Percentiles rank a stretch among this genome's conserved stretches.
These are phyloP conservation scores for Chrysomela aeneicollis DNA, from an alignment of 2,888 invertebrate genomes.

Conservation along the genomic window DNA sequence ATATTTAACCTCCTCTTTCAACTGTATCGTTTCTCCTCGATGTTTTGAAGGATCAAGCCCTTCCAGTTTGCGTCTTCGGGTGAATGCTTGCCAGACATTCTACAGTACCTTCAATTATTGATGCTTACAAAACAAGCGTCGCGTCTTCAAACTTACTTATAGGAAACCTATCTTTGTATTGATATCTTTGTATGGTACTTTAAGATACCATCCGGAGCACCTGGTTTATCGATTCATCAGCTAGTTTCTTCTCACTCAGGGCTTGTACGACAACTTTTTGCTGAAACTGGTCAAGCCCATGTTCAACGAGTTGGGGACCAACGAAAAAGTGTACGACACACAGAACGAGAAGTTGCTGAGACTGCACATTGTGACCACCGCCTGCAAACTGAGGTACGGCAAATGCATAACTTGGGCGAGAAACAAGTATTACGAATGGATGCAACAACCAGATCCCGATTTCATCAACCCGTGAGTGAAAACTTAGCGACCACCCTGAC, in stretches of 20 bases:
- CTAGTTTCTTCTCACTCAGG: constrained; percentile 33
- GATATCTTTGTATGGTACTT: too few relatives aligned
- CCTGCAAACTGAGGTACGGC: constrained; percentile 66
- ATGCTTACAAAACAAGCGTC: too few relatives aligned
- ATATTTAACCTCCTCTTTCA: too few relatives aligned
- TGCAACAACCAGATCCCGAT: constrained; percentile 53
- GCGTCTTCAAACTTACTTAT: too few relatives aligned
- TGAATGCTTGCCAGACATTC: too few relatives aligned
- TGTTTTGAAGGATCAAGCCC: too few relatives aligned
- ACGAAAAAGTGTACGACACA: constrained; percentile 62
- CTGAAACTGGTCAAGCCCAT: constrained; percentile 51
- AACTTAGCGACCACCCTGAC: not conserved
- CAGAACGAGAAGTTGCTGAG: constrained; percentile 68
- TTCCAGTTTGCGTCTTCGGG: too few relatives aligned
- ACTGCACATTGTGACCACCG: constrained; percentile 66
- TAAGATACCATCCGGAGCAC: too few relatives aligned
- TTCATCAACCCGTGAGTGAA: constrained; percentile 54
- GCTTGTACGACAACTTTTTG: constrained; percentile 58
- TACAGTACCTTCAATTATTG: too few relatives aligned
- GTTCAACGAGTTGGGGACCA: constrained; percentile 65
- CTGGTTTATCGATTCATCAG: too few relatives aligned
- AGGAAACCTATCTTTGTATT: too few relatives aligned
- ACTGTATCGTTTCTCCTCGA: too few relatives aligned
- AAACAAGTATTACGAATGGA: constrained; percentile 60
- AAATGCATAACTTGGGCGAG: constrained; percentile 66